Evolutionary conservation across 64 coral and sea anemone species (phyloP).

Genomic region (Trachythela sp.): DNA sequence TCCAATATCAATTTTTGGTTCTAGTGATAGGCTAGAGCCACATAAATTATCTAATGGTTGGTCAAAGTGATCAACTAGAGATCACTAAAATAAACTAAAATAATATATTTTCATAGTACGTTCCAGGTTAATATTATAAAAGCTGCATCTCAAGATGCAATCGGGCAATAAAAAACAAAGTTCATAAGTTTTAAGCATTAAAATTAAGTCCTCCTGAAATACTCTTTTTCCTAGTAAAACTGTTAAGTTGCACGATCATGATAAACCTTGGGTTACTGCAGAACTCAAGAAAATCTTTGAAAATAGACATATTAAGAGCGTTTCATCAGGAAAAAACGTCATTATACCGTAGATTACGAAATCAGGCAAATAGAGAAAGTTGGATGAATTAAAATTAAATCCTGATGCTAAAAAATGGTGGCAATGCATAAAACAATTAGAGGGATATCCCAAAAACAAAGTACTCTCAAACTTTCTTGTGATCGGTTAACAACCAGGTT

Average conservation of each 20-base stretch:
- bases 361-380: neutral
- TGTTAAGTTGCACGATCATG: neutral
- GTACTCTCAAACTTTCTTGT: neutral
- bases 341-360: neutral
- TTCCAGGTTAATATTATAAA: too few species aligned
- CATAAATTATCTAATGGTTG: too few species aligned
- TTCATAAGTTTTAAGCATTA: too few species aligned
- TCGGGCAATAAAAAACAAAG: too few species aligned
- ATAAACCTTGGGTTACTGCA: constrained; percentile 34
- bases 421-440: neutral
- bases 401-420: neutral
- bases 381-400: neutral
- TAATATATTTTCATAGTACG: too few species aligned
- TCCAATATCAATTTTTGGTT: too few species aligned
- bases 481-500: neutral
- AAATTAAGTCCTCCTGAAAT: too few species aligned
- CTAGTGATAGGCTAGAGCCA: too few species aligned
- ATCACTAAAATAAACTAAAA: too few species aligned
- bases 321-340: neutral
- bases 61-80: too few species aligned
- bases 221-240: neutral
- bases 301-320: too few species aligned
- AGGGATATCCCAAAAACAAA: neutral
- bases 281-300: constrained; percentile 30
- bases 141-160: too few species aligned